Base-by-base conservation (phyloP, 2,888 invertebrate genomes). In the Agrochola lychnidis region DNA sequence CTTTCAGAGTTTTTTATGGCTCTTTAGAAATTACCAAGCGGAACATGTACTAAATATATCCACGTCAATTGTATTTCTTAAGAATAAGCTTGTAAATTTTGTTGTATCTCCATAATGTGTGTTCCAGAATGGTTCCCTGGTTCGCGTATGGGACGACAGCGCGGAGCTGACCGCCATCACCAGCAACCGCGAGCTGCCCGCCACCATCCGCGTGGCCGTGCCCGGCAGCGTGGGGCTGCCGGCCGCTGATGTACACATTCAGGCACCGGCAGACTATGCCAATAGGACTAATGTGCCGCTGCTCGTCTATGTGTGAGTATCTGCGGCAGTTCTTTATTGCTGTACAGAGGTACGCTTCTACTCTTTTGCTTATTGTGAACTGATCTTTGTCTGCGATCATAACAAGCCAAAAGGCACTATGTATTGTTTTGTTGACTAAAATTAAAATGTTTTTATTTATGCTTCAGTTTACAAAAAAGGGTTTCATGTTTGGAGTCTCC, bases 261-360 rank as follows among this genome's bases (percentile, higher is more conserved):
- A 98, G 91, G 96, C 98, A 66, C 99, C 99, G 0, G 97, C 97
- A 0, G 97, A 98, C 88, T 97, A 98, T 82, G 97, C 97, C 91
- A 95, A 97, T 67, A 97, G 97, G 45, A 98, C 97, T 4, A 98
- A 98, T 91, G 98, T 99, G 90, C 99, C 99, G 0, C 97, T 99
- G 95, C 94, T 99, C 53, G 97, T 99, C 77, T 98, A 98, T 92
- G 99, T 99, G 97, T 99, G 96, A 97, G 98, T 97, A 25, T 30
- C 19, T 51, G 12, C 48, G 19, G 5, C 5, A 56, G 16, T 53
- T 53, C 4, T 45, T 36, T 16, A 36, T 30, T 36, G n/a, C 6
- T 62, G 30, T 19, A 14, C 9, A 9, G 4, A 4, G 19, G 19
- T 25, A n/a, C 5, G 10, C n/a, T 1, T 30, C 6, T 0, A 53